Evolutionary conservation across 2,888 invertebrate genomes (phyloP), one percentile per base, ranked within the genome.

Genomic region (Agrotis segetum): DNA sequence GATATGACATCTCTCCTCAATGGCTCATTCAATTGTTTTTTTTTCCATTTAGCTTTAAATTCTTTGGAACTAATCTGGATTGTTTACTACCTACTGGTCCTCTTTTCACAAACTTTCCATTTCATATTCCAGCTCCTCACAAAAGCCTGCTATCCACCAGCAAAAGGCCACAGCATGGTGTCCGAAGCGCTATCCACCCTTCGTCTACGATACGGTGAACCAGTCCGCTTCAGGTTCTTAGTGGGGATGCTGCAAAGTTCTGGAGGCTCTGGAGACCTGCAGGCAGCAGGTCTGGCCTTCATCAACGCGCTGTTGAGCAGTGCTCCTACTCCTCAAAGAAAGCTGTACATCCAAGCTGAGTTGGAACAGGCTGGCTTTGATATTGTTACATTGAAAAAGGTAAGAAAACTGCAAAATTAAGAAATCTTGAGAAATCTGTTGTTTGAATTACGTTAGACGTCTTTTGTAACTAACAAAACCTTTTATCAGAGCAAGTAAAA

Each of bases 151-250:
- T 98, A 98, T 75, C 95, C 97, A 17, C 97, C 97, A 13, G 97
- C 97, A 0, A 97, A 96, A 68, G 99, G 99, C 0, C 98, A 99
- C 94, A 97, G 97, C 52, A 97, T 98, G 79, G 98, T 99, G 19
- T 98, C 99, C 0, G 99, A 99, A 92, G 99, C 99, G 0, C 97
- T 99, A 81, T 98, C 99, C 0, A 98, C 99, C 0, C 96, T 99
- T 66, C 97, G 99, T 50, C 96, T 99, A 9, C 97, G 99, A 73
- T 98, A 98, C 90, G 99, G 99, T 5, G 99, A 99, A 91, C 99
- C 99, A 0, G 99, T 99, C 9, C 97, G 99, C 89, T 99, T 99
- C 94, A 97, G 99, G 75, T 98, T 99, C 89, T 96, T 99, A 0
- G 98, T 99, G 11, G 99, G 99, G 2, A 99, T 99, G 97, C 96